These are phyloP conservation scores for Irena cyanogastra DNA, from an alignment of 2,113 vertebrate species.

Conservation along the genomic window DNA sequence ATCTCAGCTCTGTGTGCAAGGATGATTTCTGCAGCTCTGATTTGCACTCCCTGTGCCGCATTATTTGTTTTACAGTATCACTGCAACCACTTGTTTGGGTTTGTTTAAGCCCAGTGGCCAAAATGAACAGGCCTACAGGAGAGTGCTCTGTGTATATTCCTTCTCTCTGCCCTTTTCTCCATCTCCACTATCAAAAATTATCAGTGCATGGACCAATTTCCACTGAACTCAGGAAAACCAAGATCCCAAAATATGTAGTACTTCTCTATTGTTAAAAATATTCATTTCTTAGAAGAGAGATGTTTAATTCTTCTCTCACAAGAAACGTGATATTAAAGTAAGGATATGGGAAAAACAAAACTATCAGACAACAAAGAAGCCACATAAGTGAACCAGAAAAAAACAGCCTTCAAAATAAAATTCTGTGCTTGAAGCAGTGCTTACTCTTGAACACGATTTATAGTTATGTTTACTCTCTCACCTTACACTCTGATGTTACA, in stretches of 20 bases:
- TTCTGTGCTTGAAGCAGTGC: not conserved
- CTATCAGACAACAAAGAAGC: not conserved
- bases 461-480: not conserved
- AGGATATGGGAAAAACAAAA: not conserved
- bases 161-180: not conserved
- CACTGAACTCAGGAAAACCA: not conserved
- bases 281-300: not conserved
- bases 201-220: not conserved
- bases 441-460: not conserved
- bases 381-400: not conserved
- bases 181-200: not conserved
- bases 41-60: not conserved
- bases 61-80: not conserved
- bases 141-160: not conserved
- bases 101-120: not conserved
- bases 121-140: not conserved
- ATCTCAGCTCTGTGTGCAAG: not conserved
- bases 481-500: not conserved
- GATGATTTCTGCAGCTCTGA: not conserved
- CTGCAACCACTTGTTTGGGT: not conserved
- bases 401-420: not conserved
- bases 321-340: not conserved
- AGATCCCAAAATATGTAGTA: not conserved
- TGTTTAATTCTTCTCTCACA: not conserved
- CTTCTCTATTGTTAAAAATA: not conserved